Percentiles rank a stretch among this genome's conserved stretches.
phyloP scores from a whole-genome alignment of 2,797 vertebrate genomes.

The Pangasius macronema region DNA sequence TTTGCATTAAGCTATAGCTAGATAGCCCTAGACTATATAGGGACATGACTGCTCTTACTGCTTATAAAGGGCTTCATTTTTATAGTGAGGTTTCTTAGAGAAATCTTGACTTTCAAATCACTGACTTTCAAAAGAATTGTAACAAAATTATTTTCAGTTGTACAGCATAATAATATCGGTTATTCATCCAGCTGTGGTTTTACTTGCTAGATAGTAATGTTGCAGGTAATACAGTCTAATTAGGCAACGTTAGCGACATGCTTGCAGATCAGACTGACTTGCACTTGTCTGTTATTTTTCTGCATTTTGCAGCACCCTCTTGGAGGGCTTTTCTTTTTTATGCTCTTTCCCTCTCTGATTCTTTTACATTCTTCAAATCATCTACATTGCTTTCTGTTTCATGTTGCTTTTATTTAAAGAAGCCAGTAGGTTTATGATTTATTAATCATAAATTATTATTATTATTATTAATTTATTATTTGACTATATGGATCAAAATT shows the following conservation, averaged over 20 bases:
- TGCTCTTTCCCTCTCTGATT: not conserved
- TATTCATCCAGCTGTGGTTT: not conserved
- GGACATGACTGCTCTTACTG: no score
- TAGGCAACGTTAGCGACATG: not conserved
- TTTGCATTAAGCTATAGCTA: no score
- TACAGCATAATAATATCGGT: not conserved
- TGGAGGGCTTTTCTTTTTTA: not conserved
- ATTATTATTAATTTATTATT: no score
- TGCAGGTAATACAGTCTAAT: not conserved
- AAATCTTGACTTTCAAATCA: not conserved
- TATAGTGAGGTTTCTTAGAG: no score
- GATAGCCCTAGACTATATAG: no score
- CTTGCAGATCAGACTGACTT: not conserved
- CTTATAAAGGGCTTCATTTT: no score
- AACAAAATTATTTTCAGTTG: not conserved
- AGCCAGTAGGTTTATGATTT: not conserved
- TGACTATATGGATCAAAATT: not conserved
- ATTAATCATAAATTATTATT: no score
- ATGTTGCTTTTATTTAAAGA: not conserved
- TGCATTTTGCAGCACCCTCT: not conserved
- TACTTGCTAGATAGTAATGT: not conserved
- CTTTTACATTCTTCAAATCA: not conserved
- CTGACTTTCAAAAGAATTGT: not conserved
- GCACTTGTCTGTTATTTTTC: not conserved
- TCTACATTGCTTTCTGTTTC: not conserved